Evolutionary conservation across 2,888 invertebrate species (phyloP).

Genomic region (Philonicus albiceps): DNA sequence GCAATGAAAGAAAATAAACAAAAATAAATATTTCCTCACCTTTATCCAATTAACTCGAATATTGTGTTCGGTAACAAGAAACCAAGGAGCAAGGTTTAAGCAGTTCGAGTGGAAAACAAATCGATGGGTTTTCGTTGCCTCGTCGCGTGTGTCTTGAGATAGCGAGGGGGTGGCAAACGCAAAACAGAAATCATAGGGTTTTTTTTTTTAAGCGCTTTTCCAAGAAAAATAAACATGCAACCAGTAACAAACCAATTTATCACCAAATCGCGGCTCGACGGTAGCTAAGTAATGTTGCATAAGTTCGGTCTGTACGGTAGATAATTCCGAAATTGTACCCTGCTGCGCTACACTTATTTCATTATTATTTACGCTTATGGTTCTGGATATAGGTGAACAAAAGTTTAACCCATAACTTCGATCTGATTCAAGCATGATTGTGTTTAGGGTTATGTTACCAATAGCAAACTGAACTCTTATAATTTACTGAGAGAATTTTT

Average conservation of each 20-base stretch:
- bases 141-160: background rate
- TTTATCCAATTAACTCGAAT: conserved; percentile 27
- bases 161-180: background rate
- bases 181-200: background rate
- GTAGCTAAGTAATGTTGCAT: too few relatives aligned
- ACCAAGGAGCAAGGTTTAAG: conserved; percentile 10
- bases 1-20: conserved; percentile 43
- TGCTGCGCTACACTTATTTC: too few relatives aligned
- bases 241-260: background rate
- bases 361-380: too few relatives aligned
- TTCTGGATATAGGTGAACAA: too few relatives aligned
- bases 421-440: too few relatives aligned
- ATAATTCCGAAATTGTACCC: too few relatives aligned
- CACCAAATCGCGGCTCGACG: background rate
- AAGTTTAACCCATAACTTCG: too few relatives aligned
- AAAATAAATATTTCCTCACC: conserved; percentile 34
- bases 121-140: background rate
- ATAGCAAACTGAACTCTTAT: too few relatives aligned
- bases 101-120: background rate
- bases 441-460: too few relatives aligned
- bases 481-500: too few relatives aligned
- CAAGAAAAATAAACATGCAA: background rate
- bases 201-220: background rate
- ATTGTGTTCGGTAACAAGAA: conserved; percentile 19
- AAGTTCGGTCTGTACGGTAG: too few relatives aligned